A percentile compares a stretch with the other conserved stretches of the same genome.
These are phyloP conservation scores for Pogona vitticeps DNA, from an alignment of 2,113 vertebrate genomes.

Conservation along the genomic window DNA sequence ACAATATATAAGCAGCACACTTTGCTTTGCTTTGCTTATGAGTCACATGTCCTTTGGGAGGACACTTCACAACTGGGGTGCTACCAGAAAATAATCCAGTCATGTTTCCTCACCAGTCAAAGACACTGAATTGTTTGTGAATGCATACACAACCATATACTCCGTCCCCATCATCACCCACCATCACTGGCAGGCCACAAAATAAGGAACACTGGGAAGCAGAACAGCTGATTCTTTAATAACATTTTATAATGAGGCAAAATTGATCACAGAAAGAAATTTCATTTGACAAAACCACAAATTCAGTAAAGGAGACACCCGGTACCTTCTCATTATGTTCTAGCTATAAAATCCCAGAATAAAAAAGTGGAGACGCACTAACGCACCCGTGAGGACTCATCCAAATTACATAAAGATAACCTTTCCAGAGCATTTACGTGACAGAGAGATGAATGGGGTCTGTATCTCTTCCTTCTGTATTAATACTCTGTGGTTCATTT, in stretches of 20 bases:
- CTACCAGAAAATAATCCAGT: no score
- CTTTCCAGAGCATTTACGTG: conserved; percentile 42
- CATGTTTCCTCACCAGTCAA: no score
- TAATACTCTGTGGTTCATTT: not conserved
- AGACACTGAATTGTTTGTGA: not conserved
- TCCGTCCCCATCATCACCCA: no score
- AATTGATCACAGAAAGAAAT: not conserved
- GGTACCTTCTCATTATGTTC: conserved; percentile 36
- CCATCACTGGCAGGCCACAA: not conserved
- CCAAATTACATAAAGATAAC: conserved; percentile 27
- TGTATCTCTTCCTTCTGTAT: conserved; percentile 32
- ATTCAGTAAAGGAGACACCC: not conserved
- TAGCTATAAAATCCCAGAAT: conserved; percentile 24
- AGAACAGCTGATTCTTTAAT: not conserved
- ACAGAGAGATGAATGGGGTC: conserved; percentile 27
- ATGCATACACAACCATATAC: not conserved
- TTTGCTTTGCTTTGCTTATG: no score
- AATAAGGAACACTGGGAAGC: not conserved
- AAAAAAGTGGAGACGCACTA: conserved; percentile 33
- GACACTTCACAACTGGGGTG: no score
- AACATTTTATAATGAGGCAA: not conserved
- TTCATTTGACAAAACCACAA: conserved; percentile 5
- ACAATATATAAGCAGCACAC: not conserved
- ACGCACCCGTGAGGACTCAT: conserved; percentile 9
- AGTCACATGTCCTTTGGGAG: no score